Base-by-base conservation (phyloP, 2,888 invertebrate genomes). In the Cryptus armator region DNA sequence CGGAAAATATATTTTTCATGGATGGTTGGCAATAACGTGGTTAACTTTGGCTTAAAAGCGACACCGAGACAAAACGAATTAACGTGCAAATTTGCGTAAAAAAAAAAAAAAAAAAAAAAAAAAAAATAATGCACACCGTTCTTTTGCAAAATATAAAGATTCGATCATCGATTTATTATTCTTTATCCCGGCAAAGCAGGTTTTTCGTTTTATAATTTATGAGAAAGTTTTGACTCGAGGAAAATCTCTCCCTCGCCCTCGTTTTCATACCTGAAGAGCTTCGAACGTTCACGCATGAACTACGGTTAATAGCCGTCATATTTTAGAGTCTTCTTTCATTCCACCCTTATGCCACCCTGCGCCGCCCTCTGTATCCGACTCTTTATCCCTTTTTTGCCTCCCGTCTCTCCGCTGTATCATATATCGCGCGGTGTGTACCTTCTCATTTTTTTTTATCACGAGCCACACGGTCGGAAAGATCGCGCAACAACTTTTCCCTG, bases 231-330 rank as follows among this genome's bases (percentile, higher is more conserved):
- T 59, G 74, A 67, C 74, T 67, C 24, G 48, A 46, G 59, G 19
- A 66, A 78, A 74, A 76, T 71, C 53, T 43, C 37, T 5, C 37
- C 37, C 71, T 77, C 76, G 70, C 43, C 48, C 48, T 32, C 14
- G 7, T n/a, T 48, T 82, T 83, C 79, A 75, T 70, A 72, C 53
- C 68, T 44, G 48, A 74, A 74, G 68, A 80, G 76, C 72, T 77
- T 62, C 76, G 51, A 67, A 56, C 74, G 67, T 81, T 72, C 68
- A 77, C 72, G 74, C 76, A 74, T 72, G 88, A 91, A 88, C 85
- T 90, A 89, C 87, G 89, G 86, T 89, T 92, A 92, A 92, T 91
- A 91, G 90, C 89, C 86, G 88, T 90, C 90, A 87, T 92, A 92
- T 91, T 90, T 92, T 89, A 90, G 89, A 89, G 90, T 90, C 90